Evolutionary conservation across 2,888 invertebrate species (phyloP), one percentile per base, ranked within the genome.

Genomic region (Saturnia japonica): DNA sequence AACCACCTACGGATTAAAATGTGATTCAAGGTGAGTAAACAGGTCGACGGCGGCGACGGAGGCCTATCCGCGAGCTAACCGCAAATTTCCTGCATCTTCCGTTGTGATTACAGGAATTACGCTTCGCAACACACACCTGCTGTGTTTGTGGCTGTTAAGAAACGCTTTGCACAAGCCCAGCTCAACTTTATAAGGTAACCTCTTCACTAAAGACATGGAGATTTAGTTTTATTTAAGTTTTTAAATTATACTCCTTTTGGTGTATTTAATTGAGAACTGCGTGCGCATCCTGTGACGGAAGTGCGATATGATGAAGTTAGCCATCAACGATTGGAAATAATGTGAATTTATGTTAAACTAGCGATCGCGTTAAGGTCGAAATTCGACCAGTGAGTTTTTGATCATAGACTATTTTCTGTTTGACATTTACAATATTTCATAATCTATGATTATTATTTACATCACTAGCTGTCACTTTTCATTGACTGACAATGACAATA

Each of bases 41-140:
- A n/a, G 42, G 70, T 73, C 68, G 76, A 72, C 73, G 73, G 70
- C 68, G 76, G 73, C 73, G 73, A 69, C 74, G 68, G 67, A 73
- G 73, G 77, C 66, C 71, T 74, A 74, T 77, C 76, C 80, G 75
- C 72, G 73, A 57, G 67, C 71, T 73, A 80, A 93, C 93, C 93
- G 93, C 93, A 93, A 93, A 93, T 93, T 92, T 93, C 93, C 93
- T 91, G 87, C 80, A 74, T 78, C 82, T 86, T 87, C 89, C 85
- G 82, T 74, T 76, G 76, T 87, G 91, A 91, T 92, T 89, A 87
- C 88, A 91, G 93, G 93, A 93, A 87, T 88, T 90, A 93, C 91
- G 93, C 77, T 91, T 77, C 81, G 78, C 66, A 86, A 86, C 83
- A 82, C 91, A 85, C 93, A 93, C 91, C 93, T 92, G 92, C 88